These are phyloP conservation scores for Steromphala cineraria DNA, from an alignment of 2,888 invertebrate species.

Conservation along the genomic window DNA sequence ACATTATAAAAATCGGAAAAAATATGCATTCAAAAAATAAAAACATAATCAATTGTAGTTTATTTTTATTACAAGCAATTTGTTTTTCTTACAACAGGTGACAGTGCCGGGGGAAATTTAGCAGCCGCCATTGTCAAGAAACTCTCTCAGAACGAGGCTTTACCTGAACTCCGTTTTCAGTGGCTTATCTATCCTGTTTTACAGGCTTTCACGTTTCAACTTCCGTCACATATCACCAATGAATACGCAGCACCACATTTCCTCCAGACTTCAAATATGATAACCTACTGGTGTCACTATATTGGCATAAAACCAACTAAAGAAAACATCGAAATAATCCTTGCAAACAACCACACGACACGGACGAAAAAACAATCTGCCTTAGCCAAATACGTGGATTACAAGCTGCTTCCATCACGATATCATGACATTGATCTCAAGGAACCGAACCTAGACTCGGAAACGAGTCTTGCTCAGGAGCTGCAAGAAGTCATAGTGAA, in stretches of 20 bases:
- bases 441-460: background rate
- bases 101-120: constrained; percentile 13
- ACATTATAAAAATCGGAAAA: too few species aligned
- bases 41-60: too few species aligned
- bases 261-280: constrained; percentile 22
- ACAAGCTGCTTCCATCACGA: constrained; percentile 21
- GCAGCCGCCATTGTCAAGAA: constrained; percentile 6
- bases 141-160: background rate
- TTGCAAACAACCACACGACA: constrained; percentile 44
- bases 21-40: too few species aligned
- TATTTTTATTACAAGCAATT: too few species aligned
- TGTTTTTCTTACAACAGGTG: background rate
- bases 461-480: constrained; percentile 19
- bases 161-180: constrained; percentile 36
- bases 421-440: background rate
- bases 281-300: constrained; percentile 32
- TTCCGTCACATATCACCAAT: constrained; percentile 45
- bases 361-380: constrained; percentile 34
- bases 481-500: constrained; percentile 35
- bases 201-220: constrained; percentile 68
- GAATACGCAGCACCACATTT: background rate
- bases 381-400: constrained; percentile 29
- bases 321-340: background rate
- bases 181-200: constrained; percentile 67
- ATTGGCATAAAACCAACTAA: background rate